These are phyloP conservation scores for Pyrrhosoma nymphula DNA, from an alignment of 2,888 invertebrate genomes.

Conservation along the genomic window DNA sequence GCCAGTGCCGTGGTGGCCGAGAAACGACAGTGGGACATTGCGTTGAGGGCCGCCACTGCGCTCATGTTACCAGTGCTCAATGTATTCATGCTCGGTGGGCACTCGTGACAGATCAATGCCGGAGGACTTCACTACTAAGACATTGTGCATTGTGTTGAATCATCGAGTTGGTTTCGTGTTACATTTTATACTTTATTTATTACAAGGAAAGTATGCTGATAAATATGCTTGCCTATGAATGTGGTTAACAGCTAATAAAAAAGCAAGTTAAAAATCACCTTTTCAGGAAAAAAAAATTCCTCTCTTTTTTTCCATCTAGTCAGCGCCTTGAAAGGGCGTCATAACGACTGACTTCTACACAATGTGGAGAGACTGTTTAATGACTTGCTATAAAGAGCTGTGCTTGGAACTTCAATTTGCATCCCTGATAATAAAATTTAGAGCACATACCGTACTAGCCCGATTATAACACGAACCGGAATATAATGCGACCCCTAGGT, in stretches of 20 bases:
- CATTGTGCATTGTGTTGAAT: not conserved
- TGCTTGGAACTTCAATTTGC: not conserved
- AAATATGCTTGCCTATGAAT: not conserved
- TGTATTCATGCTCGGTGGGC: not conserved
- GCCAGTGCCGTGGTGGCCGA: not conserved
- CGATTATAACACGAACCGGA: too few species aligned
- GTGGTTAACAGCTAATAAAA: not conserved
- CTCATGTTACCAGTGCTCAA: not conserved
- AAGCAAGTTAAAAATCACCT: not conserved
- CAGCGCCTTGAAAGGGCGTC: not conserved
- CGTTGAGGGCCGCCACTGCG: not conserved
- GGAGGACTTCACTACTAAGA: not conserved
- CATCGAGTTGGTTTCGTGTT: not conserved
- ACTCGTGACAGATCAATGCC: not conserved
- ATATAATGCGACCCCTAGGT: too few species aligned
- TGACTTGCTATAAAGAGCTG: not conserved
- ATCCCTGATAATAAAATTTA: not conserved
- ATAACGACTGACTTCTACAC: not conserved
- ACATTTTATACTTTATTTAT: constrained; percentile 15
- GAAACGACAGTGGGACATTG: not conserved
- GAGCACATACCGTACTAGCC: too few species aligned
- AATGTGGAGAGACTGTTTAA: not conserved
- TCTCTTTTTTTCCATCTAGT: not conserved
- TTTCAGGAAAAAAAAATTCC: not conserved
- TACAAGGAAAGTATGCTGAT: not conserved